These are phyloP conservation scores for Cinara cedri DNA, from an alignment of 2,888 invertebrate genomes.

Conservation along the genomic window DNA sequence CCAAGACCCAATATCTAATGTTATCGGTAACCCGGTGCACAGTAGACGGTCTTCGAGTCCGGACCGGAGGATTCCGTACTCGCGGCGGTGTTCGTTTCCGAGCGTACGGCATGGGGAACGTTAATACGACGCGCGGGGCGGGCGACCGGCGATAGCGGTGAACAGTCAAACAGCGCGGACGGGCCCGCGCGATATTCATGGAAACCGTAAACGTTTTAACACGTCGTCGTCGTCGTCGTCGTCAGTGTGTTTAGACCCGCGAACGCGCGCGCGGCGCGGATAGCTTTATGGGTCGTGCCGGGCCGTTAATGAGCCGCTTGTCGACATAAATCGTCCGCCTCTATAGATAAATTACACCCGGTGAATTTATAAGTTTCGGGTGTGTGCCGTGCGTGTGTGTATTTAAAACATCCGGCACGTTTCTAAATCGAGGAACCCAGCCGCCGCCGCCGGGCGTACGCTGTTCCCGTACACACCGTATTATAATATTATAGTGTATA, in stretches of 20 bases:
- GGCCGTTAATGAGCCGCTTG: constrained; percentile 50
- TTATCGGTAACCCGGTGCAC: too few species aligned
- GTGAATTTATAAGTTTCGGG: constrained; percentile 37
- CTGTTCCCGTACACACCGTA: too few species aligned
- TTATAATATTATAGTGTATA: too few species aligned
- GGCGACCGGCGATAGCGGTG: neutral
- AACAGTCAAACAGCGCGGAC: neutral
- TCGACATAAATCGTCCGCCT: constrained; percentile 52
- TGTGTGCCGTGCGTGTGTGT: neutral
- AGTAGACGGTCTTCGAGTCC: too few species aligned
- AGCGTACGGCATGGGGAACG: too few species aligned
- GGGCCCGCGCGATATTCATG: constrained; percentile 4
- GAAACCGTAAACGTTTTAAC: constrained; percentile 55
- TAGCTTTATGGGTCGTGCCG: constrained; percentile 53
- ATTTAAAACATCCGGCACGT: constrained; percentile 51
- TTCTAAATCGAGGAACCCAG: constrained; percentile 36
- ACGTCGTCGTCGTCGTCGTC: too few species aligned
- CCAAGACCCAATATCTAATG: too few species aligned
- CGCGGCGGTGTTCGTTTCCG: too few species aligned
- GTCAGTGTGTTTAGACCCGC: constrained; percentile 39
- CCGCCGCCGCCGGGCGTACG: neutral
- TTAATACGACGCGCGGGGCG: neutral
- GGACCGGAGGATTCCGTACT: too few species aligned
- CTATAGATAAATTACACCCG: constrained; percentile 38
- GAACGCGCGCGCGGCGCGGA: constrained; percentile 31